Evolutionary conservation across 2,888 invertebrate genomes (phyloP), one percentile per base, ranked within the genome.

Genomic region (Priocnemis perturbator): DNA sequence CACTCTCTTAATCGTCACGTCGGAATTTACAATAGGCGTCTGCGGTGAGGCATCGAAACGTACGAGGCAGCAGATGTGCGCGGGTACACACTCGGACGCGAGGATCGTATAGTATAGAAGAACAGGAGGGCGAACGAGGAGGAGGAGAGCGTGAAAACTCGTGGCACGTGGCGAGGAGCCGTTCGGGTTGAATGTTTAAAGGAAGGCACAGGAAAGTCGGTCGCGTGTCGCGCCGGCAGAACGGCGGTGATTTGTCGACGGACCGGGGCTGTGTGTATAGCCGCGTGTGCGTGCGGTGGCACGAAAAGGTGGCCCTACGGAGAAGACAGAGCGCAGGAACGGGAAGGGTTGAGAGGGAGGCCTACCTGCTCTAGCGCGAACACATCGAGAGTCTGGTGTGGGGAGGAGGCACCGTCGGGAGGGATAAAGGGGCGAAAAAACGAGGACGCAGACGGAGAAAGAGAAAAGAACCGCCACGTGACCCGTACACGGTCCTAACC

Each of bases 201-300:
- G 72, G 71, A 82, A 82, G 77, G 70, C 69, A 75, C 63, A 79
- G 80, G 79, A 83, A 85, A 87, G 81, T 84, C 78, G 84, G 84
- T 86, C 86, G 85, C 85, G 87, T 87, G 87, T 86, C 85, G 82
- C 78, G 72, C 56, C 72, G 37, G 37, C 14, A 37, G 37, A 58
- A 62, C 78, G 76, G 64, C 79, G 73, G 84, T 84, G 85, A 87
- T 86, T 87, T 86, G 85, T 83, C 83, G 83, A 53, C 69, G 73
- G 66, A 5, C 37, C 65, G 44, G 47, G 17, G 47, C 17, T 15
- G 9, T n/a, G n/a, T 19, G 17, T 19, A 19, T 50, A 20, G 19
- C 48, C 58, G 71, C 45, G 50, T 21, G 26, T 15, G 66, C 52
- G 60, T 63, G 50, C 50, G 50, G 50, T 50, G 50, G 17, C 50